Conservation (phyloP, 2,797 vertebrate species). For the Etheostoma perlongum region DNA sequence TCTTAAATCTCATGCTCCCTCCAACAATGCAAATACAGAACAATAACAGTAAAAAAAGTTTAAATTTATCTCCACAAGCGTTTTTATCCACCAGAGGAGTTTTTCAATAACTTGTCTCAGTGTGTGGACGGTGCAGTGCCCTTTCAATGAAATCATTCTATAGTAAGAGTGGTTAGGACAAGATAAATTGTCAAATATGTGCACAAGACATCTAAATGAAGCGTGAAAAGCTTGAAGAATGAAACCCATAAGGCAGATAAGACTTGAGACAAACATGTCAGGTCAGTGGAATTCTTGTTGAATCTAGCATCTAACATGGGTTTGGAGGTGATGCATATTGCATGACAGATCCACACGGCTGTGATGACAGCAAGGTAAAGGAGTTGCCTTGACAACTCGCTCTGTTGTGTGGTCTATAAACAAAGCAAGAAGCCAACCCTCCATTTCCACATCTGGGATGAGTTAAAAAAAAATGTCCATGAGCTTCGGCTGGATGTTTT, state of each 20-base stretch:
- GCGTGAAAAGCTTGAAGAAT: neutral
- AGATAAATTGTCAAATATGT: neutral
- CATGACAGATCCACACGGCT: neutral
- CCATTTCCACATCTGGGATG: slow-evolving; percentile 49
- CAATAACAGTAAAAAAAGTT: too few relatives aligned
- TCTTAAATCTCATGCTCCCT: too few relatives aligned
- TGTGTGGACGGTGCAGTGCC: neutral
- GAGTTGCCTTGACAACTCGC: slow-evolving; percentile 20
- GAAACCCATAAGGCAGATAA: neutral
- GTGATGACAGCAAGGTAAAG: slow-evolving; percentile 18
- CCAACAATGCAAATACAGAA: too few relatives aligned
- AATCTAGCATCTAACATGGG: neutral
- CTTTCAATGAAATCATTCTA: neutral
- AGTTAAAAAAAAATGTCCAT: slow-evolving; percentile 35
- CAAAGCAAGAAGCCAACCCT: slow-evolving; percentile 51
- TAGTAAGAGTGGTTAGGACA: neutral
- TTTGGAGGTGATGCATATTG: neutral
- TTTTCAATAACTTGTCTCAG: neutral
- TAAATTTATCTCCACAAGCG: too few relatives aligned
- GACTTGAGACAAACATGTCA: neutral
- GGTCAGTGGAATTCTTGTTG: neutral
- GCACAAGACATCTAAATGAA: neutral
- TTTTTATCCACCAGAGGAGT: neutral
- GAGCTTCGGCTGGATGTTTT: slow-evolving; percentile 33
- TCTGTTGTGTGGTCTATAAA: slow-evolving; percentile 45